Conservation (phyloP, 1,140 invertebrate species). For the Macrotrachela quadricornifera region DNA sequence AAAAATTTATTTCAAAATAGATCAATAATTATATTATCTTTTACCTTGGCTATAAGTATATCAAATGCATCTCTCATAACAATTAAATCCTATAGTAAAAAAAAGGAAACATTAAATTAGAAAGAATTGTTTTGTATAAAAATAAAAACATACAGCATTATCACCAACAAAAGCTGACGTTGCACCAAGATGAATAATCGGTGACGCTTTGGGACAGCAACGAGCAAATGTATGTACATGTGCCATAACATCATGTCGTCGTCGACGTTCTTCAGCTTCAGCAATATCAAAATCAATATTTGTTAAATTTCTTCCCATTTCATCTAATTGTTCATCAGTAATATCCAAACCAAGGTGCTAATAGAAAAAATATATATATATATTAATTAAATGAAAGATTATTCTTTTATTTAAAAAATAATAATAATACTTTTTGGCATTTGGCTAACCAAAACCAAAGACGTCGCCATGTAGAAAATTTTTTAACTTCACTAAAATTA, state of each 20-base stretch:
- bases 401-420: too few species aligned
- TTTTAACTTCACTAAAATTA: slow-evolving; percentile 80
- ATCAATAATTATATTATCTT: neutral
- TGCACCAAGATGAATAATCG: slow-evolving; percentile 88
- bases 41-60: neutral
- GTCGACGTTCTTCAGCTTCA: slow-evolving; percentile 58
- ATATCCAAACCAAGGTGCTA: slow-evolving; percentile 68
- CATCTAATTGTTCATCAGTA: slow-evolving; percentile 56
- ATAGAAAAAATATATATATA: too few species aligned
- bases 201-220: slow-evolving; percentile 64
- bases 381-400: too few species aligned
- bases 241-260: slow-evolving; percentile 95
- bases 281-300: slow-evolving; percentile 69
- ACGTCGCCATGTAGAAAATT: slow-evolving; percentile 69
- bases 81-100: neutral
- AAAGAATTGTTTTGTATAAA: too few species aligned
- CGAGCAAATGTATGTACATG: slow-evolving; percentile 77
- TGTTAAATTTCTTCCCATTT: slow-evolving; percentile 58
- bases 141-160: slow-evolving; percentile 35
- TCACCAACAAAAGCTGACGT: slow-evolving; percentile 95
- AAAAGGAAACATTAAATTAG: too few species aligned
- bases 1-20: neutral
- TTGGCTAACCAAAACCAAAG: slow-evolving; percentile 73
- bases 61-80: slow-evolving; percentile 1
- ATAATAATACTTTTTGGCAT: slow-evolving; percentile 62